These are phyloP conservation scores for Bufo bufo DNA, from an alignment of 2,113 vertebrate genomes.

Conservation along the genomic window DNA sequence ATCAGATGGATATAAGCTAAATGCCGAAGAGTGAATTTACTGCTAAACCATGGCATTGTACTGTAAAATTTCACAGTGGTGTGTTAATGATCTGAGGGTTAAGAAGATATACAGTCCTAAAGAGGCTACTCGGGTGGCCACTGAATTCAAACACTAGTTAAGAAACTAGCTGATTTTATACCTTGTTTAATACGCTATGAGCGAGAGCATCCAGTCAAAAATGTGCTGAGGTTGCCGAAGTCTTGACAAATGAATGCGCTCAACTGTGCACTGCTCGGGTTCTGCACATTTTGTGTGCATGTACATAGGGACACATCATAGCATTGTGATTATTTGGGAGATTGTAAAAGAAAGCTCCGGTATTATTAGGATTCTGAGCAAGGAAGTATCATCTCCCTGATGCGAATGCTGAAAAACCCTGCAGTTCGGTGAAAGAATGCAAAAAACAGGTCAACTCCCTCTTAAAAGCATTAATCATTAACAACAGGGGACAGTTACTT, in stretches of 20 bases:
- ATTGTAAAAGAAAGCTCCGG: neutral
- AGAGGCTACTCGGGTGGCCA: neutral
- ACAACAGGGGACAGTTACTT: constrained; percentile 46
- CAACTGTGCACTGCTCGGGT: neutral
- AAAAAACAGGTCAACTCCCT: constrained; percentile 53
- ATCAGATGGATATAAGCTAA: neutral
- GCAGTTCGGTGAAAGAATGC: constrained; percentile 50
- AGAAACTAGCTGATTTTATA: constrained; percentile 31
- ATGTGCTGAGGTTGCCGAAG: constrained; percentile 11
- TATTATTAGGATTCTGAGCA: constrained; percentile 36
- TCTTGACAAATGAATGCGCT: neutral
- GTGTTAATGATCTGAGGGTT: constrained; percentile 44
- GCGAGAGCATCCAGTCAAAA: constrained; percentile 9
- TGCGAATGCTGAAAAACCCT: constrained; percentile 33
- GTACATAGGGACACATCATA: neutral
- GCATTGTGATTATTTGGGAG: neutral
- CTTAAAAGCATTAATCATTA: constrained; percentile 55
- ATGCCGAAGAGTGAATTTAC: neutral
- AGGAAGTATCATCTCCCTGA: constrained; percentile 36
- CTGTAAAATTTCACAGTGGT: constrained; percentile 33
- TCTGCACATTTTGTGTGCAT: neutral
- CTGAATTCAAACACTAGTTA: constrained; percentile 3
- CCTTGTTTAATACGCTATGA: neutral
- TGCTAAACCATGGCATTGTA: constrained; percentile 12
- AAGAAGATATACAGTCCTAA: neutral